Percentiles rank a stretch among this genome's conserved stretches.
Conservation (phyloP, 2,888 invertebrate species). For the Strigamia transsilvanica region DNA sequence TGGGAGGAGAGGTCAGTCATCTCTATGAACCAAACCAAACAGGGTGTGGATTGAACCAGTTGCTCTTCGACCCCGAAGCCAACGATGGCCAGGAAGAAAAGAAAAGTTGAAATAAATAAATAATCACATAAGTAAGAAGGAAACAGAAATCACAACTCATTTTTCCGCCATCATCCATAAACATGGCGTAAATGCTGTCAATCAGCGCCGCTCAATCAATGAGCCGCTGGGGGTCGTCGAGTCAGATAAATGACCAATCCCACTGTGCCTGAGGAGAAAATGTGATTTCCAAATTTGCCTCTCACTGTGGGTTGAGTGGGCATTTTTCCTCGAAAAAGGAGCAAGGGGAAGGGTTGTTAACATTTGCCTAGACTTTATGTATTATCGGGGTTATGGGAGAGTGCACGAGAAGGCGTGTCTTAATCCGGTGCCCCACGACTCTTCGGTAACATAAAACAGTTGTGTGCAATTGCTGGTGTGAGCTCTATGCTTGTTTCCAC, state of each 20-base stretch:
- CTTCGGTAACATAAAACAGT: background rate
- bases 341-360: background rate
- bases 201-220: too few relatives aligned
- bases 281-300: too few relatives aligned
- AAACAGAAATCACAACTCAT: too few relatives aligned
- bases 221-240: too few relatives aligned
- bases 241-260: too few relatives aligned
- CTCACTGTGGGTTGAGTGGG: background rate
- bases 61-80: background rate
- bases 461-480: background rate
- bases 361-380: background rate
- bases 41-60: background rate
- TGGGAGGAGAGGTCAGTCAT: background rate
- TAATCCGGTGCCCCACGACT: background rate
- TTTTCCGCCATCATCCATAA: too few relatives aligned
- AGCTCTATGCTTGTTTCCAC: constrained; percentile 77
- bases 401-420: background rate
- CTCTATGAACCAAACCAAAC: background rate
- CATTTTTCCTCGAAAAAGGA: constrained; percentile 1
- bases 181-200: too few relatives aligned
- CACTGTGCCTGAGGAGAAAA: too few relatives aligned
- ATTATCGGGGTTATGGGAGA: background rate
- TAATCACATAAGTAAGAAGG: background rate
- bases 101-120: background rate
- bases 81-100: background rate